phyloP scores from a whole-genome alignment of 2,888 invertebrate genomes.

The Drosophila nr. perissopoda region DNA sequence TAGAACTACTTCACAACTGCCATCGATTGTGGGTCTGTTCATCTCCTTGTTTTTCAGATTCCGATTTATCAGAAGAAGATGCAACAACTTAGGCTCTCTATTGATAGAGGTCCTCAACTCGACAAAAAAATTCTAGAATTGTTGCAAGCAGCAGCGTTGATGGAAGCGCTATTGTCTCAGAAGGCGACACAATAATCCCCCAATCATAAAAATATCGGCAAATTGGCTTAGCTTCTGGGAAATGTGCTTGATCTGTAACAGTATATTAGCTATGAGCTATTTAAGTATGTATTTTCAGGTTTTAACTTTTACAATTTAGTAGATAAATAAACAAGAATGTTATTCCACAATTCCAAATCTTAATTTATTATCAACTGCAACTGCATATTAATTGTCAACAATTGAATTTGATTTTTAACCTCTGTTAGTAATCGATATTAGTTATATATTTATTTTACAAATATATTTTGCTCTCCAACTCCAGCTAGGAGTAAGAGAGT shows the following conservation, averaged over 20 bases:
- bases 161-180: too few relatives aligned
- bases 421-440: not conserved
- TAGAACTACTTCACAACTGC: slow-evolving; percentile 1
- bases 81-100: not conserved
- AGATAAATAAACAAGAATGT: not conserved
- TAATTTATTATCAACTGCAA: too few relatives aligned
- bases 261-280: not conserved
- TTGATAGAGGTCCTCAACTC: not conserved
- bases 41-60: not conserved
- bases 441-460: not conserved
- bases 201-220: not conserved
- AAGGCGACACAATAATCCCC: not conserved
- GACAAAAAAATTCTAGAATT: too few relatives aligned
- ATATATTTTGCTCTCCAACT: too few relatives aligned
- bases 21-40: not conserved
- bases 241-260: not conserved
- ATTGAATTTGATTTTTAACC: not conserved
- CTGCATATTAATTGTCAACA: not conserved
- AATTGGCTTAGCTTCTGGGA: not conserved
- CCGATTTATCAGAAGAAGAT: not conserved
- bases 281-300: not conserved
- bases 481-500: not conserved
- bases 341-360: too few relatives aligned
- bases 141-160: too few relatives aligned
- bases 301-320: not conserved